Percentiles rank a stretch among this genome's conserved stretches.
phyloP scores from a whole-genome alignment of 2,797 vertebrate species.

The Chloroceryle inda region DNA sequence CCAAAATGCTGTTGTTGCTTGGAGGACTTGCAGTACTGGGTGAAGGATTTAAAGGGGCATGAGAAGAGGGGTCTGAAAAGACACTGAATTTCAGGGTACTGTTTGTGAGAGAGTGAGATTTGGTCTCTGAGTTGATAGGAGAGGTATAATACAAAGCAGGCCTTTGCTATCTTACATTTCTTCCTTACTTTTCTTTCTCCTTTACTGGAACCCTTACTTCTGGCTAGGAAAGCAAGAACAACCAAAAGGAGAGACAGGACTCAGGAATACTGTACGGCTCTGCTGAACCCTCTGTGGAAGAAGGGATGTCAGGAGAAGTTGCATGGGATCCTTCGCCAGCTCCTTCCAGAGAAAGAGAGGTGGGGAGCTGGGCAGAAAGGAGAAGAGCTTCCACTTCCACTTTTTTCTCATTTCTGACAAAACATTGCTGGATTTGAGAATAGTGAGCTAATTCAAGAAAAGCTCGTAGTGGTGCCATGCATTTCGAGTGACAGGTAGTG shows the following conservation, averaged over 20 bases:
- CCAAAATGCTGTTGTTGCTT: background rate
- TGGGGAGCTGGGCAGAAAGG: background rate
- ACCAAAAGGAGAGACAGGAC: background rate
- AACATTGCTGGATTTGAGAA: background rate
- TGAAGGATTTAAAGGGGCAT: background rate
- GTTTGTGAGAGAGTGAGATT: background rate
- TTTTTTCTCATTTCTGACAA: background rate
- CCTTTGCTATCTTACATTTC: background rate
- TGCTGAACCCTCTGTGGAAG: background rate
- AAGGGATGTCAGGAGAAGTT: background rate
- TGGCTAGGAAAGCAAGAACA: background rate
- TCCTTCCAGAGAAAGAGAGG: background rate
- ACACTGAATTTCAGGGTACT: background rate
- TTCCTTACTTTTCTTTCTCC: background rate
- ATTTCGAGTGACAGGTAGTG: background rate
- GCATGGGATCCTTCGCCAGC: background rate
- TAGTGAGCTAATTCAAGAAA: background rate
- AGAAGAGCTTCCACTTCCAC: background rate
- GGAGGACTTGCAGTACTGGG: background rate
- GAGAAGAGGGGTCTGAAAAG: background rate
- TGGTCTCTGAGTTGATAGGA: background rate
- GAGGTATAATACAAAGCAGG: background rate
- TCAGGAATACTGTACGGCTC: background rate
- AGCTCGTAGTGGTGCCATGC: background rate
- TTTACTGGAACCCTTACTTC: background rate